Conservation (phyloP, 1,140 invertebrate genomes). For the Aphis gossypii region DNA sequence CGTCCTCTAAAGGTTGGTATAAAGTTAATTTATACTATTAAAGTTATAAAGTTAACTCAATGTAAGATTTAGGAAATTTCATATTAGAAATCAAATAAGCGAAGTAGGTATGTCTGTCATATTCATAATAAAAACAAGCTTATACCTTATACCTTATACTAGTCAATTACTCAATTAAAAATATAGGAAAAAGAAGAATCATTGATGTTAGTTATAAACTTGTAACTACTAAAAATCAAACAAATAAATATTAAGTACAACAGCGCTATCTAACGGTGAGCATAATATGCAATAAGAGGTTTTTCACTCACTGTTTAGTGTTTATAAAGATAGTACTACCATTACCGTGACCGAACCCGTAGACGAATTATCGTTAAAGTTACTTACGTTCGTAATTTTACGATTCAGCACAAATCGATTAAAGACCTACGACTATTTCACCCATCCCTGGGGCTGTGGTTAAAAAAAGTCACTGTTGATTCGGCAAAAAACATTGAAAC, state of each 20-base stretch:
- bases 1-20: too few species aligned
- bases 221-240: not conserved
- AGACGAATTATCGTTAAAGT: not conserved
- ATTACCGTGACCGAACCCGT: not conserved
- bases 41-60: too few species aligned
- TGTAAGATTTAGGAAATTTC: too few species aligned
- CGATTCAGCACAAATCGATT: not conserved
- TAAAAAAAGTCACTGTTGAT: not conserved
- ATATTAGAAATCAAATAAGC: too few species aligned
- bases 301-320: not conserved
- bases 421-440: not conserved
- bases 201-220: not conserved
- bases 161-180: too few species aligned
- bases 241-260: not conserved
- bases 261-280: not conserved
- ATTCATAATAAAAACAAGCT: too few species aligned
- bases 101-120: too few species aligned
- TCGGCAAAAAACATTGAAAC: too few species aligned
- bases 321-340: not conserved
- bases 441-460: too few species aligned
- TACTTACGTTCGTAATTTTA: not conserved
- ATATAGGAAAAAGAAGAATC: not conserved
- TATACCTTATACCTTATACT: too few species aligned
- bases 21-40: too few species aligned
- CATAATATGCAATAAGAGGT: not conserved